Percentiles rank a stretch among this genome's conserved stretches.
phyloP scores from a whole-genome alignment of 2,888 invertebrate species.

The Lithophane socia region DNA sequence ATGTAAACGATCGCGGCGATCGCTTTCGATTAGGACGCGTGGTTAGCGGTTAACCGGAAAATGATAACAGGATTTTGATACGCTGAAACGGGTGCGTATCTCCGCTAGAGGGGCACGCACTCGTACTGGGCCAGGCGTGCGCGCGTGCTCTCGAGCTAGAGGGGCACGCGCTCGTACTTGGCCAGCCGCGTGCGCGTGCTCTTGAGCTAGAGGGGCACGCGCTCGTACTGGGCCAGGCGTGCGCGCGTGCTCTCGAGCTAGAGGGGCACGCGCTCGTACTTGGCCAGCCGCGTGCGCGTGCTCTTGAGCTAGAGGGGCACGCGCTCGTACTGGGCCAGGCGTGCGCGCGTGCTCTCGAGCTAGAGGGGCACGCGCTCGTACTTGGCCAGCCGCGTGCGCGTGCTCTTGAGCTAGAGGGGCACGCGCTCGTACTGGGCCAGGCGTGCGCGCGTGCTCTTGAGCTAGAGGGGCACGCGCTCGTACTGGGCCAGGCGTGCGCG shows the following conservation, averaged over 20 bases:
- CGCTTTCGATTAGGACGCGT: neutral
- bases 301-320: constrained; percentile 47
- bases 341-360: too few relatives aligned
- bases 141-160: constrained; percentile 55
- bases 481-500: constrained; percentile 93
- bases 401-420: neutral
- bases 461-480: constrained; percentile 14
- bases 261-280: constrained; percentile 82
- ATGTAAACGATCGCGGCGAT: neutral
- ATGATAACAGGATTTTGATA: neutral
- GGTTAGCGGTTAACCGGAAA: neutral
- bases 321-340: neutral
- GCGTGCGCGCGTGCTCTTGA: too few relatives aligned
- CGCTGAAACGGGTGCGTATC: neutral
- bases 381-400: too few relatives aligned
- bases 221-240: constrained; percentile 93
- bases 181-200: constrained; percentile 91
- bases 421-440: neutral
- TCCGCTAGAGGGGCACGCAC: neutral
- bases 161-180: constrained; percentile 84
- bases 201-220: constrained; percentile 46
- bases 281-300: constrained; percentile 91
- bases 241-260: constrained; percentile 57
- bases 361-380: too few relatives aligned
- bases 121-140: constrained; percentile 93